phyloP scores from a whole-genome alignment of 2,797 vertebrate genomes.

The Sebastes steindachneri region DNA sequence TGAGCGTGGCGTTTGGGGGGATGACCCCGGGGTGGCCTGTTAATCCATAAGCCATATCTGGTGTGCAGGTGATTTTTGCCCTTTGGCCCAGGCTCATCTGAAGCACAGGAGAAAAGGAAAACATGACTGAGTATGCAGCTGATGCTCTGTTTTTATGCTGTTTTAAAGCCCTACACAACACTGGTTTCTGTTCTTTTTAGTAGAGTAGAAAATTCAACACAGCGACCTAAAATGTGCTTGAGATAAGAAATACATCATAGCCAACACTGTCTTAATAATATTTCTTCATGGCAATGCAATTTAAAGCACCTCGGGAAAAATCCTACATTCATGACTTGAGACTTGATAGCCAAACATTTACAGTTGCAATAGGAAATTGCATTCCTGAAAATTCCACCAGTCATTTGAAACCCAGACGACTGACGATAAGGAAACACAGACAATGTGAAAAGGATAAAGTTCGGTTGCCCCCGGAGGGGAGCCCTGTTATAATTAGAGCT shows the following conservation, averaged over 20 bases:
- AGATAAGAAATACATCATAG: neutral
- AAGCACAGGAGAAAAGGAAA: neutral
- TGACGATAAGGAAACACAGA: neutral
- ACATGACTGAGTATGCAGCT: neutral
- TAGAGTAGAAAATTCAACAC: neutral
- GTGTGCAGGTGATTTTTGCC: slow-evolving; percentile 97
- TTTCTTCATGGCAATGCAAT: neutral
- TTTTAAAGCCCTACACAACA: neutral
- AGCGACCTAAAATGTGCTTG: neutral
- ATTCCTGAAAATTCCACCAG: neutral
- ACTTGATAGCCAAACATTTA: neutral
- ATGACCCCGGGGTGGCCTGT: slow-evolving; percentile 98
- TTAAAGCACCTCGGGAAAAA: neutral
- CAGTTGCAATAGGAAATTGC: neutral
- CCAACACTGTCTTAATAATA: neutral
- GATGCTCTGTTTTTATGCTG: neutral
- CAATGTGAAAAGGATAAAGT: neutral
- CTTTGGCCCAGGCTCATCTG: slow-evolving; percentile 98
- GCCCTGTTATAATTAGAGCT: too few relatives aligned
- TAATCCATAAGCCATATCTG: slow-evolving; percentile 95
- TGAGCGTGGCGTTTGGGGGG: slow-evolving; percentile 95
- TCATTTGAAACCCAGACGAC: neutral
- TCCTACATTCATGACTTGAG: neutral
- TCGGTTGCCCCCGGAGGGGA: too few relatives aligned
- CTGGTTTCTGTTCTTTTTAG: neutral